A percentile compares a stretch with the other conserved stretches of the same genome.
Evolutionary conservation across 2,113 vertebrate genomes (phyloP).

Genomic region (Anhinga rufa): DNA sequence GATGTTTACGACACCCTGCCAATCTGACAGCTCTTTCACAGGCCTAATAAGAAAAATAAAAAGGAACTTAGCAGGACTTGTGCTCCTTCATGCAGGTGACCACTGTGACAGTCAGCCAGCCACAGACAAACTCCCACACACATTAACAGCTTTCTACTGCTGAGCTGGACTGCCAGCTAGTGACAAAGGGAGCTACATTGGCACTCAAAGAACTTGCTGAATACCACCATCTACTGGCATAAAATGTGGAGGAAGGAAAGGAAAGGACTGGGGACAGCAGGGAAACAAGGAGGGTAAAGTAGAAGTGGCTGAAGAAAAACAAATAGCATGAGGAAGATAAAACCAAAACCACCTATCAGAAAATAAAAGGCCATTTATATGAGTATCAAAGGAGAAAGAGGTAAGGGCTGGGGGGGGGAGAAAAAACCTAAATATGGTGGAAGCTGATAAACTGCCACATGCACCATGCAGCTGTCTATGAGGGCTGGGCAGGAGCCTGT

Average conservation of each 20-base stretch:
- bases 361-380: not conserved
- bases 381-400: not conserved
- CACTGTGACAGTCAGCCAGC: not conserved
- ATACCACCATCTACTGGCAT: conserved; percentile 33
- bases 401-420: too few relatives aligned
- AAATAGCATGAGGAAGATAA: not conserved
- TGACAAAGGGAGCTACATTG: not conserved
- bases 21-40: not conserved
- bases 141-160: not conserved
- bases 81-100: not conserved
- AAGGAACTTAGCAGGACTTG: not conserved
- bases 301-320: not conserved
- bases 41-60: not conserved
- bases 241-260: not conserved
- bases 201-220: not conserved
- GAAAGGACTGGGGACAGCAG: not conserved
- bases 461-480: not conserved
- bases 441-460: not conserved
- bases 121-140: not conserved
- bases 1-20: not conserved
- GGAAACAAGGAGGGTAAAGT: not conserved
- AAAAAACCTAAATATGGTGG: not conserved
- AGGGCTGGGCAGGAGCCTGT: not conserved
- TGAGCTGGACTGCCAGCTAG: not conserved
- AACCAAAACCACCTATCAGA: not conserved